Evolutionary conservation across 2,797 vertebrate species (phyloP).

Genomic region (Pipistrellus pipistrellus): DNA sequence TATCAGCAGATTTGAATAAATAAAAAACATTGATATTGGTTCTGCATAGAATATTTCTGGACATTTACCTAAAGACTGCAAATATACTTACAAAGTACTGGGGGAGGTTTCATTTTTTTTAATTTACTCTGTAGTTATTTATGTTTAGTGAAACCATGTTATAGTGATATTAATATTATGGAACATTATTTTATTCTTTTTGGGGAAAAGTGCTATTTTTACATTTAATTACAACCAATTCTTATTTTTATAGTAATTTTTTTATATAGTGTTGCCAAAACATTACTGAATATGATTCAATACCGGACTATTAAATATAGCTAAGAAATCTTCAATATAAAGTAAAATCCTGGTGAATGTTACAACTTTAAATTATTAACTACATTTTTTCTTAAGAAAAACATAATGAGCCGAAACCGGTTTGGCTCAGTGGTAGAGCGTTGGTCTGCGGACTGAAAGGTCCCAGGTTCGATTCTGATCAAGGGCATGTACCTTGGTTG

Average conservation of each 20-base stretch:
- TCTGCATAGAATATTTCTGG: slow-evolving; percentile 3
- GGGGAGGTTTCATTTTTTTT: background rate
- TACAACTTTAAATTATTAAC: background rate
- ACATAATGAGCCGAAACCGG: background rate
- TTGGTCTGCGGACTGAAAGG: no score
- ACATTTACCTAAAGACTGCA: background rate
- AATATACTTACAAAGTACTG: background rate
- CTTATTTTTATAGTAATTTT: slow-evolving; percentile 29
- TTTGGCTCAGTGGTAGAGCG: no score
- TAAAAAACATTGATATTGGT: background rate
- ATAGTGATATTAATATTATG: background rate
- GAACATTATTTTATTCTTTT: background rate
- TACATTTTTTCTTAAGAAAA: background rate
- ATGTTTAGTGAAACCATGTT: background rate
- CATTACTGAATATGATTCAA: background rate
- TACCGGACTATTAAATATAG: background rate
- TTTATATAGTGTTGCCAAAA: background rate
- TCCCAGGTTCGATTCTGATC: no score
- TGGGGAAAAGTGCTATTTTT: background rate
- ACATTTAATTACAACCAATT: slow-evolving; percentile 1
- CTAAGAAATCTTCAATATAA: background rate
- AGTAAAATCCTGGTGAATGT: background rate
- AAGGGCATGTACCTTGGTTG: no score
- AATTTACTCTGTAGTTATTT: slow-evolving; percentile 17
- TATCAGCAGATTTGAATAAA: background rate